Percentiles rank a stretch among this genome's conserved stretches.
Evolutionary conservation across 2,797 vertebrate species (phyloP).

Genomic region (Macropodus opercularis): DNA sequence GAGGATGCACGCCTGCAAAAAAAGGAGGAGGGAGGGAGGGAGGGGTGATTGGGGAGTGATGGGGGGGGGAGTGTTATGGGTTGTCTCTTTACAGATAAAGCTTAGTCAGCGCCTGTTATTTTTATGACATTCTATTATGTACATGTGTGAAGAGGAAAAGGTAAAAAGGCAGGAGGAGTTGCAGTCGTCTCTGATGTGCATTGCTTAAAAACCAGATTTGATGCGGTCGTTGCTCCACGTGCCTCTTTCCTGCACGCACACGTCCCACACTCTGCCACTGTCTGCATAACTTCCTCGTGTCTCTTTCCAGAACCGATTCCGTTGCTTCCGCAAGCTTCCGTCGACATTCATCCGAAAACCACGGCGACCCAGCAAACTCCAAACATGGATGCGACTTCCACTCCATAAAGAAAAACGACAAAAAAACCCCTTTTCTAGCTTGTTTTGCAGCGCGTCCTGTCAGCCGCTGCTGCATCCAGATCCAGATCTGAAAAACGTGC

Average conservation of each 20-base stretch:
- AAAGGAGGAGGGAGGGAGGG: neutral
- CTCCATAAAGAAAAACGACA: neutral
- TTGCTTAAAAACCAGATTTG: slow-evolving; percentile 12
- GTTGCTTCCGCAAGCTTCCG: slow-evolving; percentile 18
- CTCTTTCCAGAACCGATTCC: slow-evolving; percentile 38
- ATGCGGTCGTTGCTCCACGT: slow-evolving; percentile 22
- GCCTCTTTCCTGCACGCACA: slow-evolving; percentile 3
- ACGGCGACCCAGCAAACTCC: slow-evolving; percentile 44
- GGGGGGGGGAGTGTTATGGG: slow-evolving; percentile 21
- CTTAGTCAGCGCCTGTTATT: slow-evolving; percentile 48
- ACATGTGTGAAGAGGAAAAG: slow-evolving; percentile 11
- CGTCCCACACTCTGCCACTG: no score
- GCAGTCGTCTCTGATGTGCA: slow-evolving; percentile 19
- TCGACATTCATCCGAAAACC: slow-evolving; percentile 6
- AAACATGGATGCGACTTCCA: slow-evolving; percentile 26
- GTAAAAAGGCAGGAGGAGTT: slow-evolving; percentile 15
- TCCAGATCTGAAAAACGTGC: slow-evolving; percentile 29
- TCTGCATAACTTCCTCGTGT: slow-evolving; percentile 46
- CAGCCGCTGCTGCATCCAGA: slow-evolving; percentile 5
- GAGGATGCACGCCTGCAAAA: slow-evolving; percentile 55
- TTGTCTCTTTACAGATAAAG: slow-evolving; percentile 40
- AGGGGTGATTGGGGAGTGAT: neutral
- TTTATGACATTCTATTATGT: slow-evolving; percentile 30
- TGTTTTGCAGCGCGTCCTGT: slow-evolving; percentile 45
- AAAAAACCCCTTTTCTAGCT: slow-evolving; percentile 10